Evolutionary conservation across 2,888 invertebrate genomes (phyloP).

Genomic region (Drosophila multiciliata): DNA sequence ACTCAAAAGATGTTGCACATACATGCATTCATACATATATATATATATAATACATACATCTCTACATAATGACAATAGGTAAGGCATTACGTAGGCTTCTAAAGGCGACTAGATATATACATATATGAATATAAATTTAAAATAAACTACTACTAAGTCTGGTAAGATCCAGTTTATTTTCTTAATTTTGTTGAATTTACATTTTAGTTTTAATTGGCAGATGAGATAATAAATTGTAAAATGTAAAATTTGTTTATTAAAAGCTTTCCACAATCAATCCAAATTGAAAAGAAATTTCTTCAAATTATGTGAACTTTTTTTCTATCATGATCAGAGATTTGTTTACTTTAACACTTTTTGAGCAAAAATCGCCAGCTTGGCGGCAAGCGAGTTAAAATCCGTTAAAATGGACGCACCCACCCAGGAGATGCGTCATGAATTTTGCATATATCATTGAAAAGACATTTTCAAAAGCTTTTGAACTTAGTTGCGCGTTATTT

Average conservation of each 20-base stretch:
- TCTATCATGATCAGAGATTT: neutral
- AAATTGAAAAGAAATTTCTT: neutral
- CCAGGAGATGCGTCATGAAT: neutral
- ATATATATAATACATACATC: neutral
- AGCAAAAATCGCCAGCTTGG: neutral
- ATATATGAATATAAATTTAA: neutral
- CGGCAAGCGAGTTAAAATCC: neutral
- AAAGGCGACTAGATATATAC: neutral
- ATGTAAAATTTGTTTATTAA: neutral
- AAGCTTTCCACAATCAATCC: neutral
- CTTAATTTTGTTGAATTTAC: neutral
- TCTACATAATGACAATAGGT: neutral
- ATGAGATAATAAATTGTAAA: neutral
- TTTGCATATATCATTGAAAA: neutral
- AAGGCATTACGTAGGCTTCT: neutral
- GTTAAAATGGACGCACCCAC: neutral
- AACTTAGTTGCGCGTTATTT: neutral
- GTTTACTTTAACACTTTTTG: neutral
- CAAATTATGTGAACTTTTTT: neutral
- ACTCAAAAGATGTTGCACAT: slow-evolving; percentile 38
- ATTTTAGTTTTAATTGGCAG: neutral
- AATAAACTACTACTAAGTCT: neutral
- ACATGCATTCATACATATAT: neutral
- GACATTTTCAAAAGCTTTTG: neutral
- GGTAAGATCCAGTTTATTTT: neutral